Conservation (phyloP, 2,113 vertebrate species). For the Lichenostomus cassidix region DNA sequence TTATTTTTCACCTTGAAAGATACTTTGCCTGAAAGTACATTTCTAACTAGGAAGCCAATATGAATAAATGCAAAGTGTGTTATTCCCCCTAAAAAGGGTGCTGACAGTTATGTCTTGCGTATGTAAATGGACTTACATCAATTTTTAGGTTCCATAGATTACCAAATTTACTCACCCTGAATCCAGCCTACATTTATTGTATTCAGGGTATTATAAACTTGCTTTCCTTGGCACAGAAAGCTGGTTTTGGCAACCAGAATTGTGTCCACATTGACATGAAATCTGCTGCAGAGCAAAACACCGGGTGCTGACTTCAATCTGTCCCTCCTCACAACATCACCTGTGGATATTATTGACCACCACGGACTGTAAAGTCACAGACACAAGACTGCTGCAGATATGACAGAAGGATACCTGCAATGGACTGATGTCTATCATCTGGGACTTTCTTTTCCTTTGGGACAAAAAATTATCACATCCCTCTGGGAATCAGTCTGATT, state of each 20-base stretch:
- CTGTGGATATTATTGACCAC: neutral
- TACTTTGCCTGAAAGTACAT: neutral
- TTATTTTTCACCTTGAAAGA: neutral
- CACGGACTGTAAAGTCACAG: neutral
- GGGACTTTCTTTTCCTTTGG: neutral
- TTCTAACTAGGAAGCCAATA: neutral
- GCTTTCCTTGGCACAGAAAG: neutral
- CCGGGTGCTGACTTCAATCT: neutral
- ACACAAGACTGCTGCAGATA: rapidly evolving
- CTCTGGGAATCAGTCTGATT: neutral
- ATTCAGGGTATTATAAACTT: neutral
- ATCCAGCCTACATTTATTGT: neutral
- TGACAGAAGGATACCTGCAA: neutral
- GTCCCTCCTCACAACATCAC: neutral
- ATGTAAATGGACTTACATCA: neutral
- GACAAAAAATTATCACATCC: neutral
- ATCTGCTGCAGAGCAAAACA: neutral
- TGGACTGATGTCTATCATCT: neutral
- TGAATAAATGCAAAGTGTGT: neutral
- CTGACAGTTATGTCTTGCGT: neutral
- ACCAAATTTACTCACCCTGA: neutral
- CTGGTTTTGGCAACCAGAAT: neutral
- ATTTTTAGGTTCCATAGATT: neutral
- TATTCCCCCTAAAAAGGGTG: neutral
- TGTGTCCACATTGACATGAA: neutral